These are phyloP conservation scores for Acronicta leporina DNA, from an alignment of 2,888 invertebrate genomes.

Conservation along the genomic window DNA sequence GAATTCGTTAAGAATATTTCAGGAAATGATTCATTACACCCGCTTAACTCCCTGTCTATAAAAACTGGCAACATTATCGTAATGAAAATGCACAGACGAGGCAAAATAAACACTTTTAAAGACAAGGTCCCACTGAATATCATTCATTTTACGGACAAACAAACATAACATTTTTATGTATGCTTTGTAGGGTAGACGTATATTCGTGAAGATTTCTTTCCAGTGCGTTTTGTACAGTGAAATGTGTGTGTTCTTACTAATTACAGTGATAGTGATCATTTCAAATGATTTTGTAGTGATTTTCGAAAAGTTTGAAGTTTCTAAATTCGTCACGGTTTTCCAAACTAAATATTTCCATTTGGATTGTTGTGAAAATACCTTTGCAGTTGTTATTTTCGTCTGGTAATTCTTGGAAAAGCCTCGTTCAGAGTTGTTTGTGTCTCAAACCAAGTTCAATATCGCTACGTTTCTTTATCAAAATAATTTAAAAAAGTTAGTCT, in stretches of 20 bases:
- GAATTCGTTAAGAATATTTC: constrained; percentile 18
- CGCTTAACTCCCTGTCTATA: constrained; percentile 16
- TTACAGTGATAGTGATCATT: constrained; percentile 1
- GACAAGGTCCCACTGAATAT: constrained; percentile 58
- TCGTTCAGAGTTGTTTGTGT: no score
- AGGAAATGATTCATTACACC: constrained; percentile 18
- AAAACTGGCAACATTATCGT: constrained; percentile 24
- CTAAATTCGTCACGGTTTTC: no score
- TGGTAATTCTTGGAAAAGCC: no score
- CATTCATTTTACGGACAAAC: constrained; percentile 59
- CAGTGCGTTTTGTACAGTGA: constrained; percentile 30
- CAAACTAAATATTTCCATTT: no score
- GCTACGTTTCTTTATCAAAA: no score
- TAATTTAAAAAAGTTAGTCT: no score
- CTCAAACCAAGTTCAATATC: no score
- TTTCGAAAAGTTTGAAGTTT: background rate
- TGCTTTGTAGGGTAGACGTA: constrained; percentile 43
- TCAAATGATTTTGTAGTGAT: background rate
- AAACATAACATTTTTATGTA: constrained; percentile 53
- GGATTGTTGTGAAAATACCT: no score
- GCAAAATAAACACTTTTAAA: constrained; percentile 59
- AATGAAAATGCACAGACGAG: constrained; percentile 41
- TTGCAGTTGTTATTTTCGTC: no score
- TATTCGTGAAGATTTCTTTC: constrained; percentile 6
- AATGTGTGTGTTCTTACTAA: constrained; percentile 27